A percentile compares a stretch with the other conserved stretches of the same genome.
Conservation (phyloP, 2,888 invertebrate genomes). For the Drosophila atripex region DNA sequence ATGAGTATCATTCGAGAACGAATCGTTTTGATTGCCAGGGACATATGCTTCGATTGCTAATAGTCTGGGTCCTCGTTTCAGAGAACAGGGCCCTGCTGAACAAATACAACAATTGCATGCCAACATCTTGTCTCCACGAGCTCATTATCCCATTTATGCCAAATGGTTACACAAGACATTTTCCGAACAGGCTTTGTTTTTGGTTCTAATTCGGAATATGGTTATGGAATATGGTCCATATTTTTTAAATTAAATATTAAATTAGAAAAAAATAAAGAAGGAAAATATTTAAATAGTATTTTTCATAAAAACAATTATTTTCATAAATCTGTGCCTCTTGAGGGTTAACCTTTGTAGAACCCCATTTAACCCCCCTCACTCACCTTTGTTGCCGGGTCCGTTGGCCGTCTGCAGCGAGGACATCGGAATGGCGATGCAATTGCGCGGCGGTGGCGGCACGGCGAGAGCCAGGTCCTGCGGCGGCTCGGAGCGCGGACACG, state of each 20-base stretch:
- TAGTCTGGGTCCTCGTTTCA: constrained; percentile 18
- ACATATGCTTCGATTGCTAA: constrained; percentile 55
- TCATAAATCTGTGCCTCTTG: neutral
- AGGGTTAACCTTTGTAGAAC: constrained; percentile 15
- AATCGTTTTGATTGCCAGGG: constrained; percentile 67
- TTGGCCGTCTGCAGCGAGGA: constrained; percentile 82
- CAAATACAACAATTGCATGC: constrained; percentile 51
- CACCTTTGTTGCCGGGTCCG: constrained; percentile 73
- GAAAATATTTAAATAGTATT: neutral
- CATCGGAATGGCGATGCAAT: constrained; percentile 83
- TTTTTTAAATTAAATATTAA: too few relatives aligned
- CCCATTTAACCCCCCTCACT: constrained; percentile 38
- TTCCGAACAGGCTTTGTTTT: constrained; percentile 1
- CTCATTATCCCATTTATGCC: constrained; percentile 36
- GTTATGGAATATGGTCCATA: too few relatives aligned
- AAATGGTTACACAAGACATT: constrained; percentile 12
- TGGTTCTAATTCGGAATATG: too few relatives aligned
- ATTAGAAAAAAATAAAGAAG: too few relatives aligned
- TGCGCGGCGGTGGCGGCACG: constrained; percentile 65
- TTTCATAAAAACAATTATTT: neutral
- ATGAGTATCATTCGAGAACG: constrained; percentile 42
- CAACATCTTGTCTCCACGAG: constrained; percentile 39
- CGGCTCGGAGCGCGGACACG: constrained; percentile 83
- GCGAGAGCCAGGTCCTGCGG: constrained; percentile 81
- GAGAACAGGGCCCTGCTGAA: constrained; percentile 21